phyloP scores from a whole-genome alignment of 2,797 vertebrate genomes.

The Crenichthys baileyi region DNA sequence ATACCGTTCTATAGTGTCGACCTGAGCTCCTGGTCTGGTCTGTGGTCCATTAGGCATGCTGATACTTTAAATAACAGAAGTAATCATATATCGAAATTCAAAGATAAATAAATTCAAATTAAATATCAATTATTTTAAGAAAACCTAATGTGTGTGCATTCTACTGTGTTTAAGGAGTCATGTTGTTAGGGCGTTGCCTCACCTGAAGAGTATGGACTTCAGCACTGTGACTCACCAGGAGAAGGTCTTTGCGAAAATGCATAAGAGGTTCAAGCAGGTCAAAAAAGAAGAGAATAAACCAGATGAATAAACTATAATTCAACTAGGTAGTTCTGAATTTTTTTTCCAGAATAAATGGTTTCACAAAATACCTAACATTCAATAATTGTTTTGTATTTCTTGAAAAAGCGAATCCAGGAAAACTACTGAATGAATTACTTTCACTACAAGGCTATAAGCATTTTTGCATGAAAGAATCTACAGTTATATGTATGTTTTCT shows the following conservation, averaged over 20 bases:
- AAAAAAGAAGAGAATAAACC: background rate
- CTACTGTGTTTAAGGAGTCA: constrained; percentile 68
- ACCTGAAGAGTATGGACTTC: constrained; percentile 84
- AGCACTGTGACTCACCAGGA: constrained; percentile 82
- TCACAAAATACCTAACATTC: background rate
- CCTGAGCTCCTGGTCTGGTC: background rate
- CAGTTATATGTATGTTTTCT: background rate
- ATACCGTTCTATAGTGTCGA: no score
- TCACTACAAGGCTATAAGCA: background rate
- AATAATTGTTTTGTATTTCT: background rate
- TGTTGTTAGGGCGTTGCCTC: constrained; percentile 78
- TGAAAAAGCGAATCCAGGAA: background rate
- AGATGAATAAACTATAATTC: background rate
- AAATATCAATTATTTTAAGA: background rate
- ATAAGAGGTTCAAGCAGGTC: constrained; percentile 12
- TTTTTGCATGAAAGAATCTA: background rate
- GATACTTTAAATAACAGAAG: background rate
- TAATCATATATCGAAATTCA: background rate
- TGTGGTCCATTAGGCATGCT: background rate
- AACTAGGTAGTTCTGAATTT: background rate
- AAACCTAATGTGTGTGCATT: background rate
- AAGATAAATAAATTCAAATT: constrained; percentile 1
- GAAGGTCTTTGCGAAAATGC: constrained; percentile 68
- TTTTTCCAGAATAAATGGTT: background rate
- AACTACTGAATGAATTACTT: background rate